These are phyloP conservation scores for Echinarachnius parma DNA, from an alignment of 53 echinoderm and acorn worm species.

Conservation along the genomic window DNA sequence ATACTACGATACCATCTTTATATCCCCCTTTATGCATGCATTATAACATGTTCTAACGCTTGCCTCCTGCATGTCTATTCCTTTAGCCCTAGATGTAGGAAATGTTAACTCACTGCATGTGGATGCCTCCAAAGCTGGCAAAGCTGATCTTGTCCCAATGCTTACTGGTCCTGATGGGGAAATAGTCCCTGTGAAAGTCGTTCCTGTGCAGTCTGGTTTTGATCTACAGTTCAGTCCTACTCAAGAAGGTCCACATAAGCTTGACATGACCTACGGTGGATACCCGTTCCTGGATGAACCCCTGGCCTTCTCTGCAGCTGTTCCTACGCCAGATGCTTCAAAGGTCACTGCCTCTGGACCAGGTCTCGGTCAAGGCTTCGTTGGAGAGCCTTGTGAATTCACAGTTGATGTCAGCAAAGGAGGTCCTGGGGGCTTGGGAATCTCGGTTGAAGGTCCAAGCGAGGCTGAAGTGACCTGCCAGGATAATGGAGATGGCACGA, in stretches of 20 bases:
- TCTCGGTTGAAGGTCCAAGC: slow-evolving; percentile 77
- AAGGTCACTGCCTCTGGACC: slow-evolving; percentile 60
- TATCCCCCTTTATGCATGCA: no score
- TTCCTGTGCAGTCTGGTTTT: not conserved
- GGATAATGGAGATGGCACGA: slow-evolving; percentile 78
- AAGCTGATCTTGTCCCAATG: no score
- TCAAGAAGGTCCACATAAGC: slow-evolving; percentile 62
- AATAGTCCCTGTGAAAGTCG: not conserved
- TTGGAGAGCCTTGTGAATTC: slow-evolving; percentile 72
- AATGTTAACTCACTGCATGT: no score
- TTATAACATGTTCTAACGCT: no score
- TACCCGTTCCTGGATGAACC: slow-evolving; percentile 40
- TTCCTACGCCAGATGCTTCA: slow-evolving; percentile 63
- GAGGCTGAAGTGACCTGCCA: slow-evolving; percentile 76
- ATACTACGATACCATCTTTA: no score
- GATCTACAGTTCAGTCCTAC: not conserved
- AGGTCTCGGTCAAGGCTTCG: slow-evolving; percentile 60
- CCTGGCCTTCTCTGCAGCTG: slow-evolving; percentile 37
- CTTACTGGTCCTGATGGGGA: no score
- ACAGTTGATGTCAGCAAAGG: slow-evolving; percentile 51
- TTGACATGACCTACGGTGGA: slow-evolving; percentile 56
- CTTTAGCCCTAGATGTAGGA: no score
- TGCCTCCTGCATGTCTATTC: no score
- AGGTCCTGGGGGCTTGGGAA: slow-evolving; percentile 42
- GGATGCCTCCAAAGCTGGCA: no score